These are phyloP conservation scores for Psix sp. DNA, from an alignment of 1,140 invertebrate species.

Conservation along the genomic window DNA sequence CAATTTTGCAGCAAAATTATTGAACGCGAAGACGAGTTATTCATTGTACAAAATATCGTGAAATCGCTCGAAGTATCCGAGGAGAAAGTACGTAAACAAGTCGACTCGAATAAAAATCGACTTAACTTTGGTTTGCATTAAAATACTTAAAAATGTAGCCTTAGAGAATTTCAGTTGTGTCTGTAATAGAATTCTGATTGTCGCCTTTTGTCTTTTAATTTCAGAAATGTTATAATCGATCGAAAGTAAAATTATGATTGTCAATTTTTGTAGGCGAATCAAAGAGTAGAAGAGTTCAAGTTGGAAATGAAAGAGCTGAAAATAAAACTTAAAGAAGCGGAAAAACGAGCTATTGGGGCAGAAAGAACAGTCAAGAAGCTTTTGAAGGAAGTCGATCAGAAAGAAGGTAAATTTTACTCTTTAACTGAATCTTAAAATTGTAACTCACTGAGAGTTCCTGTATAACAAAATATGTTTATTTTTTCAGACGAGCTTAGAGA, in stretches of 20 bases:
- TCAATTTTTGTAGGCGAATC: conserved; percentile 66
- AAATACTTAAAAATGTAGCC: too few relatives aligned
- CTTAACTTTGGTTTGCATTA: too few relatives aligned
- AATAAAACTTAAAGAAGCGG: conserved; percentile 69
- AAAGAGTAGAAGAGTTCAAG: conserved; percentile 73
- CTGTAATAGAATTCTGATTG: too few relatives aligned
- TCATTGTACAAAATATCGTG: conserved; percentile 76
- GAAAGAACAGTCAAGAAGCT: conserved; percentile 72
- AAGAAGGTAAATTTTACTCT: conserved; percentile 69
- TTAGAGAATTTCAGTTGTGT: too few relatives aligned
- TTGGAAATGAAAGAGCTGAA: conserved; percentile 71
- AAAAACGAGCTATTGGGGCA: conserved; percentile 72
- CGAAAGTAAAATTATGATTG: background rate
- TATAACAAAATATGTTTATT: conserved; percentile 13
- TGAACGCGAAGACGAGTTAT: conserved; percentile 75
- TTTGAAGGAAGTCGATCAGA: conserved; percentile 72
- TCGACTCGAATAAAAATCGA: too few relatives aligned
- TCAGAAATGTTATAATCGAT: too few relatives aligned
- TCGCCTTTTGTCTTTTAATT: too few relatives aligned
- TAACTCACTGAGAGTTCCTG: too few relatives aligned
- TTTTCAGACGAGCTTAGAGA: conserved; percentile 82
- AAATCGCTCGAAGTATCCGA: conserved; percentile 75
- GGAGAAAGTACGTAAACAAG: conserved; percentile 72
- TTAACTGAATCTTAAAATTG: too few relatives aligned
- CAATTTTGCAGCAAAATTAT: conserved; percentile 70